A percentile compares a stretch with the other conserved stretches of the same genome.
Conservation (phyloP, 2,797 vertebrate genomes). For the Girardinus metallicus region DNA sequence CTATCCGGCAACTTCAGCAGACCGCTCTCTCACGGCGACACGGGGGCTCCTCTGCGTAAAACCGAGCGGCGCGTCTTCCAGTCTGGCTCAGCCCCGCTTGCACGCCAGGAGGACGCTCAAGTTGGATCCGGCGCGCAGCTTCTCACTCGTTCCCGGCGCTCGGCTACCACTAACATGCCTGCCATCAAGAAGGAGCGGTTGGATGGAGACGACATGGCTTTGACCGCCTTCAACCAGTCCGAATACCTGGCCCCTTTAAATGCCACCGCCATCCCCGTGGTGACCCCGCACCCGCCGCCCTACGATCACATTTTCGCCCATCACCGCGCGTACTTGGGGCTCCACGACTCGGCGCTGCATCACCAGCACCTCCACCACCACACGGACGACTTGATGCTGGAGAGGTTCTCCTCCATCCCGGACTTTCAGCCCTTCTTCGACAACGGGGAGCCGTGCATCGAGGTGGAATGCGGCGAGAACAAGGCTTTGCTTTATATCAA, state of each 20-base stretch:
- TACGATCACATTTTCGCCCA: conserved; percentile 91
- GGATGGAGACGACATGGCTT: conserved; percentile 93
- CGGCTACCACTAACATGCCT: conserved; percentile 88
- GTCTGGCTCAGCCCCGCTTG: conserved; percentile 77
- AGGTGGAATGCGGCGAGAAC: conserved; percentile 98
- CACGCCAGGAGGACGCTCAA: conserved; percentile 77
- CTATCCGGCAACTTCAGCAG: conserved; percentile 80
- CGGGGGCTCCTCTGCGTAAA: conserved; percentile 80
- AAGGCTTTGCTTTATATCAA: conserved; percentile 96
- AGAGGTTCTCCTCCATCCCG: conserved; percentile 91
- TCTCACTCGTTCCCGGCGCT: conserved; percentile 80
- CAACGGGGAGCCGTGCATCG: conserved; percentile 96
- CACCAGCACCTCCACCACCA: conserved; percentile 87
- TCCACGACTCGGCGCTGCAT: conserved; percentile 84
- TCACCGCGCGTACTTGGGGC: conserved; percentile 90
- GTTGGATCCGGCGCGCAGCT: conserved; percentile 77
- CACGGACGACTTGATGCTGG: conserved; percentile 91
- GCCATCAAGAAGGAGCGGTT: conserved; percentile 96
- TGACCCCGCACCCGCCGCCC: conserved; percentile 89
- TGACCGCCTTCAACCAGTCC: conserved; percentile 91
- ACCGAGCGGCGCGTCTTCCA: conserved; percentile 81
- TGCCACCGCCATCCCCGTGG: conserved; percentile 88
- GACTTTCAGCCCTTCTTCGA: conserved; percentile 97
- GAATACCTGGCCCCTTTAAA: conserved; percentile 93
- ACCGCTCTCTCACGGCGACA: conserved; percentile 79